Percentiles rank a stretch among this genome's conserved stretches.
phyloP scores from a whole-genome alignment of 2,888 invertebrate genomes.

The Sesia apiformis region DNA sequence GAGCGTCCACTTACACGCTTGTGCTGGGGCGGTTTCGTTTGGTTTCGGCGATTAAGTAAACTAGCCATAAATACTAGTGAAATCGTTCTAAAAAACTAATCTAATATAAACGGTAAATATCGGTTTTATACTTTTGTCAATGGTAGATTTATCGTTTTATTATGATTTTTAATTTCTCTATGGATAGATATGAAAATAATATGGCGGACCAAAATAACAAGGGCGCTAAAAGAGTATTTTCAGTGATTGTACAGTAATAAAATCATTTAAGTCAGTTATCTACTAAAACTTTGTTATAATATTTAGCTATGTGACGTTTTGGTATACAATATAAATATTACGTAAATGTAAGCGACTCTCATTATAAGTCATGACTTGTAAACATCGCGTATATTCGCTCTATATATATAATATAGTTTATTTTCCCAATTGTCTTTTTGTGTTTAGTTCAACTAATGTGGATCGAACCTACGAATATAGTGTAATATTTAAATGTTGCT shows the following conservation, averaged over 20 bases:
- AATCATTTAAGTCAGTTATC: conserved; percentile 13
- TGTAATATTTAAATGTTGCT: not conserved
- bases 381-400: conserved; percentile 2
- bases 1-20: no score
- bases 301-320: not conserved
- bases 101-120: no score
- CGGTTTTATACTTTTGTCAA: not conserved
- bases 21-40: no score
- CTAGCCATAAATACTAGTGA: no score
- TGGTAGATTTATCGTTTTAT: not conserved
- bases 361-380: conserved; percentile 5
- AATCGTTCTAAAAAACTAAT: no score
- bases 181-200: conserved; percentile 27
- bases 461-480: no score
- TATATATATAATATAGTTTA: not conserved
- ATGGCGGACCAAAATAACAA: conserved; percentile 74
- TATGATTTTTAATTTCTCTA: not conserved
- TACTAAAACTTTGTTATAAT: not conserved
- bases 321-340: not conserved
- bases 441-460: not conserved
- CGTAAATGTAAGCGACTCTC: not conserved
- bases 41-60: no score
- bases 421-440: conserved; percentile 1
- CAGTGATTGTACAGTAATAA: conserved; percentile 24
- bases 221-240: conserved; percentile 70